Conservation (phyloP, 2,113 vertebrate species). For the Scolopax mira region DNA sequence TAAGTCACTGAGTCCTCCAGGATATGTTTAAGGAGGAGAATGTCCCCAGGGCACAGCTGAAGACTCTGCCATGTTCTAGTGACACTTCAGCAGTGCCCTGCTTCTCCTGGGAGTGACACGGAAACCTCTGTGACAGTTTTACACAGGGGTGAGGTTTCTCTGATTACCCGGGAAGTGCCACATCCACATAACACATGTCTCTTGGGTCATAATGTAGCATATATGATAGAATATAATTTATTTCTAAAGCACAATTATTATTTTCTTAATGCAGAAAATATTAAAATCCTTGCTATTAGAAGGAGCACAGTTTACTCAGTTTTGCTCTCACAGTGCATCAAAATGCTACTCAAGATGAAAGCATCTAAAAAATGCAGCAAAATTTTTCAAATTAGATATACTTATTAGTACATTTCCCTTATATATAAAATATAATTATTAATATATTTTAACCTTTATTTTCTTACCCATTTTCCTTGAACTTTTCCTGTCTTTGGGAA, state of each 20-base stretch:
- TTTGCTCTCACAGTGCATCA: fast-evolving
- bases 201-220: not conserved
- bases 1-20: not conserved
- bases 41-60: not conserved
- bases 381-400: not conserved
- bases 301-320: not conserved
- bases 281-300: not conserved
- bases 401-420: not conserved
- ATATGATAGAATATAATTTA: not conserved
- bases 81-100: not conserved
- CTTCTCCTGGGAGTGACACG: not conserved
- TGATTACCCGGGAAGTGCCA: not conserved
- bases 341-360: not conserved
- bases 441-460: not conserved
- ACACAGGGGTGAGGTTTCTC: not conserved
- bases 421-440: not conserved
- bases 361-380: not conserved
- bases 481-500: not conserved
- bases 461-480: not conserved
- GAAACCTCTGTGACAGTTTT: not conserved
- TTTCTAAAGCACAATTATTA: not conserved
- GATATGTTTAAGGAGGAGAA: not conserved
- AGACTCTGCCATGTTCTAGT: not conserved
- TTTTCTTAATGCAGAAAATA: not conserved
- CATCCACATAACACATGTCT: not conserved